These are phyloP conservation scores for Sylvicola fuscatus DNA, from an alignment of 2,888 invertebrate species.

Conservation along the genomic window DNA sequence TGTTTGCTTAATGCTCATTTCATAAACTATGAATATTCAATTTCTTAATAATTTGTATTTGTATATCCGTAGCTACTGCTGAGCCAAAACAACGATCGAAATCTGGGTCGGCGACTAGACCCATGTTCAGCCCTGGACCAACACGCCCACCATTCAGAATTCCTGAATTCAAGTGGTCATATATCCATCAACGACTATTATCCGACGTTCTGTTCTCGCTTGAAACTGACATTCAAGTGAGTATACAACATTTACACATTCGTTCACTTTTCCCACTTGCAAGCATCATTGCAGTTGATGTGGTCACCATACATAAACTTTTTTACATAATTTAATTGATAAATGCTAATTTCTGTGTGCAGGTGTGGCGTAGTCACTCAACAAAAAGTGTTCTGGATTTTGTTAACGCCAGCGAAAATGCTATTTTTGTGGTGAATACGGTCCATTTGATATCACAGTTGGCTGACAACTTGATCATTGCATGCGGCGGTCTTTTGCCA, in stretches of 20 bases:
- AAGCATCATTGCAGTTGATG: too few relatives aligned
- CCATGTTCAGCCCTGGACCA: constrained; percentile 87
- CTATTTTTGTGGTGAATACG: constrained; percentile 97
- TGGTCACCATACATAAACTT: too few relatives aligned
- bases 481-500: constrained; percentile 91
- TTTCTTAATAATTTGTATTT: too few relatives aligned
- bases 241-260: too few relatives aligned
- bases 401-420: constrained; percentile 95
- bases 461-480: constrained; percentile 96
- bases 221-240: constrained; percentile 90
- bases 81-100: constrained; percentile 29
- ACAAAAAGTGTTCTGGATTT: constrained; percentile 95
- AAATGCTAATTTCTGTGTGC: too few relatives aligned
- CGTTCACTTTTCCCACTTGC: too few relatives aligned
- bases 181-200: constrained; percentile 88
- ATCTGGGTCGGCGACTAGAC: constrained; percentile 41
- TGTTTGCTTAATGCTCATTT: too few relatives aligned
- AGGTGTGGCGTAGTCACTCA: constrained; percentile 71
- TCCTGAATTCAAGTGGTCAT: constrained; percentile 99
- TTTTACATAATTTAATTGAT: too few relatives aligned
- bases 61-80: constrained; percentile 4
- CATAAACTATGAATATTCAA: too few relatives aligned
- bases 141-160: constrained; percentile 93
- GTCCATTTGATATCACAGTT: constrained; percentile 98
- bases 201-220: constrained; percentile 92